phyloP scores from a whole-genome alignment of 2,888 invertebrate species.

The Caenorhabditis macrosperma region DNA sequence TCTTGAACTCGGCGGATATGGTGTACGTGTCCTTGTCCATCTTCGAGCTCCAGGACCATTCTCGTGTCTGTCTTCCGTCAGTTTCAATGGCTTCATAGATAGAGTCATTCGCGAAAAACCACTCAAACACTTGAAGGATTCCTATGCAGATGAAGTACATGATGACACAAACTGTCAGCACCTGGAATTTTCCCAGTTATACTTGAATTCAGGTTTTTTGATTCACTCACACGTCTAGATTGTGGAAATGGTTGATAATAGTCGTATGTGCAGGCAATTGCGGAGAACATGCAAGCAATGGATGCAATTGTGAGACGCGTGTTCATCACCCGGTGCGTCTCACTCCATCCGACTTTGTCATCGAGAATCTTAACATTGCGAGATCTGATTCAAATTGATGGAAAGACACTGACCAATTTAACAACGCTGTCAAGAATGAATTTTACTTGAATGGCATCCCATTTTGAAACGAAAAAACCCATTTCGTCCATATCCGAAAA shows the following conservation, averaged over 20 bases:
- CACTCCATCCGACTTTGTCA: slow-evolving; percentile 90
- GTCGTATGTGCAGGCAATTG: slow-evolving; percentile 95
- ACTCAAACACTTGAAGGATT: slow-evolving; percentile 78
- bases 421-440: too few species aligned
- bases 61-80: slow-evolving; percentile 62
- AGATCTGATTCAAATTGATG: too few species aligned
- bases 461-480: too few species aligned
- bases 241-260: slow-evolving; percentile 95
- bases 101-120: slow-evolving; percentile 79
- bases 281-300: slow-evolving; percentile 92
- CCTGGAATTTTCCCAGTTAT: slow-evolving; percentile 55
- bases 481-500: too few species aligned
- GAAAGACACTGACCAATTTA: too few species aligned
- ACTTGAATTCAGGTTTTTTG: background rate
- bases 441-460: too few species aligned
- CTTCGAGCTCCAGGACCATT: slow-evolving; percentile 78
- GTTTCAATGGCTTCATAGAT: slow-evolving; percentile 78
- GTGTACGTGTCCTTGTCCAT: slow-evolving; percentile 92
- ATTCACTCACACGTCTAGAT: slow-evolving; percentile 83
- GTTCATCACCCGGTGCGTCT: slow-evolving; percentile 93
- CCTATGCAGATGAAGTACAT: slow-evolving; percentile 80
- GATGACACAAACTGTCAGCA: slow-evolving; percentile 75
- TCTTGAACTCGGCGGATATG: slow-evolving; percentile 82
- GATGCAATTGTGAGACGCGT: slow-evolving; percentile 92
- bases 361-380: slow-evolving; percentile 86